Percentiles rank a stretch among this genome's conserved stretches.
Evolutionary conservation across 2,888 invertebrate genomes (phyloP).

Genomic region (Bugula neritina): DNA sequence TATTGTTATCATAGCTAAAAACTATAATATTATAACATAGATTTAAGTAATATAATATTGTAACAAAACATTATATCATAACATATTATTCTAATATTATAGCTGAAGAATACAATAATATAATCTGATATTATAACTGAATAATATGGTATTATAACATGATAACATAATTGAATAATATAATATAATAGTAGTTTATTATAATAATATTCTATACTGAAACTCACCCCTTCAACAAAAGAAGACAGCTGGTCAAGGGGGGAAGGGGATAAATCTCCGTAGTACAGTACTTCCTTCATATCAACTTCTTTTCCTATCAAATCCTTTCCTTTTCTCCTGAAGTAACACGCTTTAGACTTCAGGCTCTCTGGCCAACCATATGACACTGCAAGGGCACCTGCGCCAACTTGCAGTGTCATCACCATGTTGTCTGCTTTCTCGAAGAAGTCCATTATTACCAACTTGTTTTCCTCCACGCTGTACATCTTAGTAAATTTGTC

Average conservation of each 20-base stretch:
- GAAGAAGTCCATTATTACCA: constrained; percentile 51
- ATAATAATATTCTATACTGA: no score
- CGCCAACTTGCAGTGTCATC: constrained; percentile 41
- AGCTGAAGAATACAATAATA: no score
- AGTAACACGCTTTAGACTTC: constrained; percentile 60
- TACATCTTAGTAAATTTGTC: constrained; percentile 85
- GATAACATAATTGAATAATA: no score
- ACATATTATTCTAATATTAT: no score
- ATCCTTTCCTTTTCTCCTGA: constrained; percentile 67
- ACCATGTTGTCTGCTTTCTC: constrained; percentile 48
- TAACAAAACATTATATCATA: no score
- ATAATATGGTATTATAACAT: no score
- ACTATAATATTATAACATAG: no score
- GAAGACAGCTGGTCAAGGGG: constrained; percentile 85
- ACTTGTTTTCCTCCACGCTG: constrained; percentile 50
- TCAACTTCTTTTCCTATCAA: constrained; percentile 60
- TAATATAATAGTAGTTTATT: no score
- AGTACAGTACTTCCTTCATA: constrained; percentile 65
- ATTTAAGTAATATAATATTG: no score
- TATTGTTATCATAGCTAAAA: no score
- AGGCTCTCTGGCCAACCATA: constrained; percentile 77
- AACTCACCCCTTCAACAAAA: constrained; percentile 76
- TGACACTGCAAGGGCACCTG: constrained; percentile 63
- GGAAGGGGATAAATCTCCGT: constrained; percentile 79
- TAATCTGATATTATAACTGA: no score